These are phyloP conservation scores for Heliconius hermathena DNA, from an alignment of 1,140 invertebrate genomes.

Conservation along the genomic window DNA sequence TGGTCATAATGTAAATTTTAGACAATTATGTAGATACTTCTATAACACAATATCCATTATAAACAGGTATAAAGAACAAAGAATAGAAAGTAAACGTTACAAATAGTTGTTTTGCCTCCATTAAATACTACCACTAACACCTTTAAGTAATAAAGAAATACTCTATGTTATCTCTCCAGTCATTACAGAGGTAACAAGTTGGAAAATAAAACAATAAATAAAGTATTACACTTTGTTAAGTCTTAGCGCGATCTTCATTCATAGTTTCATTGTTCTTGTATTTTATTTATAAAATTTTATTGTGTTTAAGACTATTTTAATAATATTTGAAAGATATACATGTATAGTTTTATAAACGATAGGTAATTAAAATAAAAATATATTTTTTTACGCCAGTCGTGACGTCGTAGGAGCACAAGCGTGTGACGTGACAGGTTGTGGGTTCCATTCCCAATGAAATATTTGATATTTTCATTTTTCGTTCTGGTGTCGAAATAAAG, in stretches of 20 bases:
- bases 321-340: too few relatives aligned
- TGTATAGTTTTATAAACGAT: too few relatives aligned
- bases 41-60: not conserved
- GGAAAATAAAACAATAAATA: not conserved
- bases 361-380: too few relatives aligned
- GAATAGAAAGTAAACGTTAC: not conserved
- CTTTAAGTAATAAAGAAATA: not conserved
- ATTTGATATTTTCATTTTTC: too few relatives aligned
- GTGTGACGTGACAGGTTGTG: too few relatives aligned
- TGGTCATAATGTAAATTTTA: too few relatives aligned
- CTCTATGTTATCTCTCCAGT: not conserved
- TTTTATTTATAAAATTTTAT: not conserved
- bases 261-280: not conserved
- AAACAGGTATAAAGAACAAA: too few relatives aligned
- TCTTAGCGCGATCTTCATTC: not conserved
- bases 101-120: not conserved
- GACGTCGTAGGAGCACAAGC: too few relatives aligned
- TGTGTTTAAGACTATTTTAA: not conserved
- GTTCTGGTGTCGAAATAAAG: too few relatives aligned
- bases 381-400: too few relatives aligned
- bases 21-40: not conserved
- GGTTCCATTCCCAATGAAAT: too few relatives aligned
- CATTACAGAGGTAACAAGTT: not conserved
- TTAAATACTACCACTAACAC: not conserved
- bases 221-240: not conserved